Evolutionary conservation across 2,888 invertebrate species (phyloP).

Genomic region (Netelia inedita): DNA sequence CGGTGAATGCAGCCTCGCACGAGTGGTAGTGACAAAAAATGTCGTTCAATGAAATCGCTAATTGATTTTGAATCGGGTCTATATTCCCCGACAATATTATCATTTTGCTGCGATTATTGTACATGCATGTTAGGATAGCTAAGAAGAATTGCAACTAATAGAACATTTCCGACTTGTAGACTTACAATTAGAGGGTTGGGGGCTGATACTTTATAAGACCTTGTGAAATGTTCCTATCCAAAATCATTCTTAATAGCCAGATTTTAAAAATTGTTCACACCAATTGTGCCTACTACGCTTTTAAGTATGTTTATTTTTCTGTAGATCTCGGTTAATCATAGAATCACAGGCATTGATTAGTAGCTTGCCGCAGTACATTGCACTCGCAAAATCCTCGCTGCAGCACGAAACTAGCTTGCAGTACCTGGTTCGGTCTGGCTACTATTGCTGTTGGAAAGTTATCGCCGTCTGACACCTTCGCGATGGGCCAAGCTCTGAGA

Average conservation of each 20-base stretch:
- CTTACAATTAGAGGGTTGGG: too few relatives aligned
- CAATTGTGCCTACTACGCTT: too few relatives aligned
- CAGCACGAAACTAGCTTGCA: slow-evolving; percentile 8
- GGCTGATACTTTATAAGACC: too few relatives aligned
- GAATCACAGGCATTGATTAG: slow-evolving; percentile 31
- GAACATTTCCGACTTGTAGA: too few relatives aligned
- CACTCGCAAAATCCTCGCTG: slow-evolving; percentile 18
- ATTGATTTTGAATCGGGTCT: slow-evolving; percentile 33
- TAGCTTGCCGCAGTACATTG: background rate
- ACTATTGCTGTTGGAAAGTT: slow-evolving; percentile 48
- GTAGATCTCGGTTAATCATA: background rate
- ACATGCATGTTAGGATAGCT: background rate
- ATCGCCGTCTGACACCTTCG: slow-evolving; percentile 37
- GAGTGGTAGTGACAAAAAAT: slow-evolving; percentile 19
- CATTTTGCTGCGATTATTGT: background rate
- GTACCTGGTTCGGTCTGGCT: slow-evolving; percentile 10
- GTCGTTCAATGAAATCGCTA: slow-evolving; percentile 39
- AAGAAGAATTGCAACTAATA: too few relatives aligned
- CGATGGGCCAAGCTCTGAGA: slow-evolving; percentile 19
- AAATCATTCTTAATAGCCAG: too few relatives aligned
- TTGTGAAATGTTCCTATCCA: too few relatives aligned
- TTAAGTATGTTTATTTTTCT: too few relatives aligned
- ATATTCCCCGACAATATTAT: background rate
- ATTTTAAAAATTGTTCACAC: too few relatives aligned
- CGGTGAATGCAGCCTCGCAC: slow-evolving; percentile 51